Conservation (phyloP, 2,888 invertebrate genomes). For the Drosophila paranaensis region DNA sequence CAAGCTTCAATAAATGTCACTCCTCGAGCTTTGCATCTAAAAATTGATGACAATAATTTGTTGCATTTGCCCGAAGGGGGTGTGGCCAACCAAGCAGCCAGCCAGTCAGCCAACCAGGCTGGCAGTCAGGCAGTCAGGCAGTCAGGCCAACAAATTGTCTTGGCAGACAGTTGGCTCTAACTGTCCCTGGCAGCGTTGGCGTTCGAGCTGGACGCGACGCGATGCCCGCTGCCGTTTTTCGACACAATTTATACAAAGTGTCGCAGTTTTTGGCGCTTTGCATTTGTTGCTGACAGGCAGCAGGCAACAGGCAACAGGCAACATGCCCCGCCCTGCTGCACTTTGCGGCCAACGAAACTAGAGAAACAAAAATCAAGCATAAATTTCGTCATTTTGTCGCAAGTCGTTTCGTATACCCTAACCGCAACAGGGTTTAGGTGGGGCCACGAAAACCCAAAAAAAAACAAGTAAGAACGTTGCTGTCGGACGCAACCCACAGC, state of each 20-base stretch:
- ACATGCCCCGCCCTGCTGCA: conserved; percentile 52
- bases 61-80: conserved; percentile 72
- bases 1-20: conserved; percentile 82
- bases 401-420: conserved; percentile 41
- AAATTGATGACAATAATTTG: conserved; percentile 82
- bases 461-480: too few species aligned
- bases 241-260: conserved; percentile 82
- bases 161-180: conserved; percentile 67
- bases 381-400: conserved; percentile 80
- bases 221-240: conserved; percentile 72
- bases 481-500: too few species aligned
- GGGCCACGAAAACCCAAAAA: conserved; percentile 39
- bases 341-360: conserved; percentile 55
- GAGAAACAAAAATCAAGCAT: conserved; percentile 58
- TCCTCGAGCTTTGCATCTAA: conserved; percentile 79
- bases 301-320: conserved; percentile 1
- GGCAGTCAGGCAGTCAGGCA: neutral
- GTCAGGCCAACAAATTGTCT: conserved; percentile 66
- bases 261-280: conserved; percentile 81
- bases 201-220: conserved; percentile 34
- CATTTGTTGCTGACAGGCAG: conserved; percentile 81
- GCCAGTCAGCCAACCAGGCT: conserved; percentile 3
- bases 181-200: conserved; percentile 61
- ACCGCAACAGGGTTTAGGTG: conserved; percentile 47
- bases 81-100: conserved; percentile 53